Evolutionary conservation across 2,797 vertebrate species (phyloP).

Genomic region (Phalloptychus januarius): DNA sequence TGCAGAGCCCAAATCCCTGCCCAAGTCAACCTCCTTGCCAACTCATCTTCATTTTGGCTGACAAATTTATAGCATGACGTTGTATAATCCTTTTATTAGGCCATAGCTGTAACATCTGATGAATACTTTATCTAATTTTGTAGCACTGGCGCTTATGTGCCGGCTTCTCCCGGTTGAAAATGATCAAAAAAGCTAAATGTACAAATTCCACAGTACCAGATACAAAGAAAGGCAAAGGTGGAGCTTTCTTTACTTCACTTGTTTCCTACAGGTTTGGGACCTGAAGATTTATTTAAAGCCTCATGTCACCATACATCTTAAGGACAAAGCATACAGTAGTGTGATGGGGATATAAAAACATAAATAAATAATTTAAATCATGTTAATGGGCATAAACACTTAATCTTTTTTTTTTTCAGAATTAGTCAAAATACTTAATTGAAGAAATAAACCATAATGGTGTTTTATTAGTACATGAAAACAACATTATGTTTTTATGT

Average conservation of each 20-base stretch:
- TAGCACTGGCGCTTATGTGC: not conserved
- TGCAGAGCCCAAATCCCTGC: not conserved
- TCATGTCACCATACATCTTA: not conserved
- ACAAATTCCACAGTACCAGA: too few species aligned
- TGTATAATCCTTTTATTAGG: not conserved
- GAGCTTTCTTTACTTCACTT: not conserved
- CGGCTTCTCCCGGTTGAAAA: too few species aligned
- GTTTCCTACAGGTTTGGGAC: not conserved
- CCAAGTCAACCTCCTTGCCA: too few species aligned
- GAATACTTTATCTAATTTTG: not conserved
- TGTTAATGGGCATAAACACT: not conserved
- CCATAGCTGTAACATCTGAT: not conserved
- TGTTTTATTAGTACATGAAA: not conserved
- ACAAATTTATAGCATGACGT: not conserved
- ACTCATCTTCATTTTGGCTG: not conserved
- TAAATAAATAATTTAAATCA: too few species aligned
- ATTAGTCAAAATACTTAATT: not conserved
- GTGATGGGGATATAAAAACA: not conserved
- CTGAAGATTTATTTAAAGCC: not conserved
- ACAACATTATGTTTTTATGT: not conserved
- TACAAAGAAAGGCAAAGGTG: not conserved
- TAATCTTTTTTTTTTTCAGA: not conserved
- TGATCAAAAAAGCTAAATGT: too few species aligned
- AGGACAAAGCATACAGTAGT: too few species aligned
- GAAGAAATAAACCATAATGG: not conserved